Evolutionary conservation across 1,140 invertebrate genomes (phyloP).

Genomic region (Liolophura sinensis): DNA sequence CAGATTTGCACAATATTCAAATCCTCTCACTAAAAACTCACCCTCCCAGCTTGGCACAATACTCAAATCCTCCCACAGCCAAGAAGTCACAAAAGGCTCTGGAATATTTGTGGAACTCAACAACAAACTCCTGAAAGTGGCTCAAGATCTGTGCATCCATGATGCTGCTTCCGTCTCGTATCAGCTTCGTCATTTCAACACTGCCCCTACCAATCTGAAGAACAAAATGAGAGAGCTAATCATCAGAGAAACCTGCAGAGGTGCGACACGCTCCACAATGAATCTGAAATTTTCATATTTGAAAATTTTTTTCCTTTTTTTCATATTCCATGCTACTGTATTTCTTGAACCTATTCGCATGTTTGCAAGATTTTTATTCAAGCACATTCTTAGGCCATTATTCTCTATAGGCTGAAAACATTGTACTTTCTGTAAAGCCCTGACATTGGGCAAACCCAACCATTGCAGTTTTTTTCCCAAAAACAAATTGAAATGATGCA

Average conservation of each 20-base stretch:
- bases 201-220: conserved; percentile 57
- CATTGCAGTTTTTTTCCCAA: no score
- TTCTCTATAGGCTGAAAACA: no score
- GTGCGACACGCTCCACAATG: not conserved
- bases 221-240: not conserved
- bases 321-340: no score
- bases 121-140: conserved; percentile 73
- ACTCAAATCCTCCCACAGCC: conserved; percentile 71
- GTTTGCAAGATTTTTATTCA: no score
- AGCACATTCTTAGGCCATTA: no score
- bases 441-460: no score
- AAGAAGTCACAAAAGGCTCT: conserved; percentile 74
- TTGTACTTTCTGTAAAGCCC: no score
- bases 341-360: no score
- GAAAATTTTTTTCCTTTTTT: no score
- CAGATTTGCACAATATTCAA: conserved; percentile 66
- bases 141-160: conserved; percentile 71
- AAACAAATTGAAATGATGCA: no score
- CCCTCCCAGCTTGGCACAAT: conserved; percentile 62
- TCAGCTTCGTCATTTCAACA: conserved; percentile 72
- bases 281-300: no score
- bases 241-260: not conserved
- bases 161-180: conserved; percentile 67
- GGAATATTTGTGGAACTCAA: conserved; percentile 74
- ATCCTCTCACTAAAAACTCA: conserved; percentile 66